Evolutionary conservation across 2,888 invertebrate genomes (phyloP), one percentile per base, ranked within the genome.

Genomic region (Laspeyria flexula): DNA sequence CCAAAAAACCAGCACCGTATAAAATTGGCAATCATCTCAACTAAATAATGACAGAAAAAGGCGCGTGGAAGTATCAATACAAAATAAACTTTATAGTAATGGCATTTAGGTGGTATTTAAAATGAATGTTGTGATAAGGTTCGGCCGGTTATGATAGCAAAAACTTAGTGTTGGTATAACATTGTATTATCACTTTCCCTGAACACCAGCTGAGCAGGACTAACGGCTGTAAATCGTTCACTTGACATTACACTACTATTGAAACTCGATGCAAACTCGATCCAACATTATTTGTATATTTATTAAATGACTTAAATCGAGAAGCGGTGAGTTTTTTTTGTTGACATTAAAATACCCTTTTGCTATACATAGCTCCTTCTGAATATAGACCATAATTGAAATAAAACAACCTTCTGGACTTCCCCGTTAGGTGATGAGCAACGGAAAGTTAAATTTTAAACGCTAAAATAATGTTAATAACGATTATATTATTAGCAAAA

Each of bases 181-280:
- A 74, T 77, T 75, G 73, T 75, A 80, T 79, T 77, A 76, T 82
- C 81, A 86, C 86, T 86, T 86, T 86, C 85, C 78, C 77, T 73
- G 73, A 67, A 68, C 75, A 72, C 63, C 75, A 72, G 77, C 76
- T 77, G 71, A 71, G 77, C 75, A 75, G 69, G 72, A 70, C 65
- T 68, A 51, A 61, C 52, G 60, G 73, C 67, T 73, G 75, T 74
- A 80, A 76, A 81, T 80, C 79, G 76, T 76, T 74, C 69, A 65
- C 64, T 75, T 71, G 68, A 75, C 62, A 52, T 49, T 43, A 52
- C 38, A 39, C 43, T 75, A 83, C 81, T 60, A 65, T 5, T 12
- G 27, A 50, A 78, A 75, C 67, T 75, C 77, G 81, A 76, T 59
- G 1, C 6, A 1, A 65, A 68, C 49, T 71, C 65, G 60, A 52